Percentiles rank a stretch among this genome's conserved stretches.
phyloP scores from a whole-genome alignment of 2,888 invertebrate genomes.

The Calameuta idolon region DNA sequence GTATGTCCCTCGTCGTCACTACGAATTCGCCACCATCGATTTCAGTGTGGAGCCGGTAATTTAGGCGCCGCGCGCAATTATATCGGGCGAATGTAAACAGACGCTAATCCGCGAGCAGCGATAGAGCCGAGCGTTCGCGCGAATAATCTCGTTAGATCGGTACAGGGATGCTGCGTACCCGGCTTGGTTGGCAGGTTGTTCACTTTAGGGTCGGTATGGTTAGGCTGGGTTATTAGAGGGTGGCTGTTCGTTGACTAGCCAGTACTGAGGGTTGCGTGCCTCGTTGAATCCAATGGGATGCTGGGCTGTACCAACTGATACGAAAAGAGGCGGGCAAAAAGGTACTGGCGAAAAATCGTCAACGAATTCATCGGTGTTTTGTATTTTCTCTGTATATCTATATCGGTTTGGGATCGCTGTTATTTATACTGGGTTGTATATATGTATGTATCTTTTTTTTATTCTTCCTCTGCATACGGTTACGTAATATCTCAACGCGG shows the following conservation, averaged over 20 bases:
- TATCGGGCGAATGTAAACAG: not conserved
- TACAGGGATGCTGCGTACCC: not conserved
- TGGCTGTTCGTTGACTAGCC: not conserved
- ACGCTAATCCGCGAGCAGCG: not conserved
- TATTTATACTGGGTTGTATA: too few species aligned
- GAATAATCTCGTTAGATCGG: not conserved
- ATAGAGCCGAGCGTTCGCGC: not conserved
- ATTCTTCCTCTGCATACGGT: too few species aligned
- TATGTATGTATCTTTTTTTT: too few species aligned
- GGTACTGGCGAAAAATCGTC: not conserved
- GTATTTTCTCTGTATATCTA: not conserved
- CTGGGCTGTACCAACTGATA: not conserved
- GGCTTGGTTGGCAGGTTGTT: not conserved
- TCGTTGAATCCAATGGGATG: not conserved
- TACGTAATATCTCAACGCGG: too few species aligned
- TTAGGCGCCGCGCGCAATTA: not conserved
- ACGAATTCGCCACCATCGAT: not conserved
- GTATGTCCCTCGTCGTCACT: not conserved
- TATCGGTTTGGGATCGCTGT: not conserved
- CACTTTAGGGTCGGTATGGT: not conserved
- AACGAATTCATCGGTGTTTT: not conserved
- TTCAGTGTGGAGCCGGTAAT: not conserved
- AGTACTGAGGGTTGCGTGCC: not conserved
- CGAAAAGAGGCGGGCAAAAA: not conserved
- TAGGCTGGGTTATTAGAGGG: not conserved